Evolutionary conservation across 2,888 invertebrate genomes (phyloP), one percentile per base, ranked within the genome.

Genomic region (Eilema depressum): DNA sequence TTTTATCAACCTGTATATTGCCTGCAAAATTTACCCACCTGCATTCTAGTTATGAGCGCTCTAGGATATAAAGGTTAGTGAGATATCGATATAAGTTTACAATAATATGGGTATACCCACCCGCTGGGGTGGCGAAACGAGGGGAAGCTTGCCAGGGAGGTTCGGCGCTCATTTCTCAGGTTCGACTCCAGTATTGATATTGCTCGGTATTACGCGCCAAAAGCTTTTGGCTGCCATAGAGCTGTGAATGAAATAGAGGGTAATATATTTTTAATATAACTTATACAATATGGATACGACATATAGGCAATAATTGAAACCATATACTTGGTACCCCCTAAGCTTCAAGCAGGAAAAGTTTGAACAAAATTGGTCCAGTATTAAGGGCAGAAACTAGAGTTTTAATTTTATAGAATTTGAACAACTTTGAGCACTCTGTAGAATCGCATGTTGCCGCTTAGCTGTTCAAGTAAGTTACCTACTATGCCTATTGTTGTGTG

Each of bases 171-270:
- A 94, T 94, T 94, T 94, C 95, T 94, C 93, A 94, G 94, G 91
- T 93, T 93, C 91, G 91, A 89, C 92, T 88, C 88, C 91, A 89
- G 91, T 95, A 94, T 94, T 95, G 95, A 94, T 95, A 94, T 94
- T 94, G 94, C 94, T 89, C 86, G 93, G 93, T 94, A 94, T 94
- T 94, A 94, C 93, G 89, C 88, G 93, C 93, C 94, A 88, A 94
- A 94, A 94, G 93, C 94, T 92, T 88, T 87, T 89, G 84, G 86
- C 83, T 75, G 70, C 73, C 73, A 79, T 62, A 88, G 88, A 75
- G 30, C 68, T 78, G 74, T 25, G 20, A 68, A 25, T 83, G 86
- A 82, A 85, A 37, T 60, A 59, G 75, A 80, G 74, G 75, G 30
- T 64, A 66, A 60, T 1, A 41, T n/a, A 20, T 26, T 57, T 26